Evolutionary conservation across 2,888 invertebrate species (phyloP), one percentile per base, ranked within the genome.

Genomic region (Caenorhabditis zanzibari): DNA sequence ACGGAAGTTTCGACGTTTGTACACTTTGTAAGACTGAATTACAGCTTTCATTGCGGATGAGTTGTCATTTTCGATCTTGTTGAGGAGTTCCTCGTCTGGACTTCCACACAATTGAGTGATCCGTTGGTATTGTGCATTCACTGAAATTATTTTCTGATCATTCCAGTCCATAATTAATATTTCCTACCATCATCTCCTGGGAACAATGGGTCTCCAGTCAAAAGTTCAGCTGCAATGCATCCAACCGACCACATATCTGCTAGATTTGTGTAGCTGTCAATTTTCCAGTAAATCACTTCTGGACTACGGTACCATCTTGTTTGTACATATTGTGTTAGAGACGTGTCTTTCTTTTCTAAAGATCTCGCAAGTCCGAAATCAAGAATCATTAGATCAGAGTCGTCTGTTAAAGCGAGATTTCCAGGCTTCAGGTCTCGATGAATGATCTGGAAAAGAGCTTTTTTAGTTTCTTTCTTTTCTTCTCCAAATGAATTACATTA

Each of bases 281-380:
- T 88, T 41, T 90, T 91, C 91, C 91, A 91, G 71, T 91, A 91
- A 64, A 91, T 91, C 1, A 91, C 90, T 82, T 91, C 91, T 26
- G 91, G 91, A 77, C 88, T 87, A 26, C 91, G 86, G 69, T 91
- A 91, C 90, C 90, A 91, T 56, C 91, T 76, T 10, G 91, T 89
- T 64, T 90, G 89, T 26, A 91, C 91, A 77, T 91, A 91, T 58
- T 86, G 84, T 0, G 88, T 88, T 22, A 85, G 66, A 19, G 80
- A 59, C 16, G 84, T 77, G 54, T 85, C 81, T 41, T 68, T 85
- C n/a, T 85, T 81, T 47, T 90, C 86, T 12, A 90, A 68, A 6
- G 90, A 88, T 58, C 91, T 76, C 0, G 91, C 90, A 58, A 91
- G 73, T 19, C 91, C 91, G 68, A 91, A 91, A 61, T 91, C 91